These are phyloP conservation scores for Chamaea fasciata DNA, from an alignment of 2,113 vertebrate species.

Conservation along the genomic window DNA sequence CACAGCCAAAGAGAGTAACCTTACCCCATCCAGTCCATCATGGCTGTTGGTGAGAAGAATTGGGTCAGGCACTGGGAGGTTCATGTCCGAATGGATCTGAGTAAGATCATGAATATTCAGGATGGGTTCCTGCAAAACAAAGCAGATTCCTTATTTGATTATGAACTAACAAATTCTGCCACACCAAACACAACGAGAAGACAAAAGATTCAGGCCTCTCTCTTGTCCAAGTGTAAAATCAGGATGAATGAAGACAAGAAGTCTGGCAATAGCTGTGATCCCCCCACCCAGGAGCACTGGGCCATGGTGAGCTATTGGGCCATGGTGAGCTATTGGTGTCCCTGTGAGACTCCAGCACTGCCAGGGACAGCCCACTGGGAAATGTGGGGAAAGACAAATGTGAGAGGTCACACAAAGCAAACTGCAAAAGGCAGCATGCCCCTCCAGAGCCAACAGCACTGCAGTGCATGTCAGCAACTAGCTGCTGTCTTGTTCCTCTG, in stretches of 20 bases:
- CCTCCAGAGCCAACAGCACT: background rate
- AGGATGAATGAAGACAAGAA: background rate
- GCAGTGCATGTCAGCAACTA: accelerated
- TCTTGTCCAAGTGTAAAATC: background rate
- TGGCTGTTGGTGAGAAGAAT: constrained; percentile 94
- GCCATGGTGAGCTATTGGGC: background rate
- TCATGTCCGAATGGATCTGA: constrained; percentile 97
- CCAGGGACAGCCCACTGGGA: background rate
- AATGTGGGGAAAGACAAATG: background rate
- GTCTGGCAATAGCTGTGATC: background rate
- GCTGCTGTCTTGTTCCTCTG: accelerated
- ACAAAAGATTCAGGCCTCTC: background rate
- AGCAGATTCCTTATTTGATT: background rate
- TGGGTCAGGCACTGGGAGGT: constrained; percentile 94
- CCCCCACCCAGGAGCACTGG: background rate
- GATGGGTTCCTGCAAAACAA: constrained; percentile 83
- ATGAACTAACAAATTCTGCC: background rate
- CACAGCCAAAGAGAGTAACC: constrained; percentile 35
- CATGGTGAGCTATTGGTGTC: background rate
- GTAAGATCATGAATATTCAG: constrained; percentile 94
- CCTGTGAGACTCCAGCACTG: background rate
- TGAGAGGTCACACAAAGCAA: background rate
- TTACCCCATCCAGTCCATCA: constrained; percentile 91
- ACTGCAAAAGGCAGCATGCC: background rate
- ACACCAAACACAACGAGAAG: background rate